Percentiles rank a stretch among this genome's conserved stretches.
phyloP scores from a whole-genome alignment of 2,888 invertebrate species.

The Drosophila nr. perissopoda region DNA sequence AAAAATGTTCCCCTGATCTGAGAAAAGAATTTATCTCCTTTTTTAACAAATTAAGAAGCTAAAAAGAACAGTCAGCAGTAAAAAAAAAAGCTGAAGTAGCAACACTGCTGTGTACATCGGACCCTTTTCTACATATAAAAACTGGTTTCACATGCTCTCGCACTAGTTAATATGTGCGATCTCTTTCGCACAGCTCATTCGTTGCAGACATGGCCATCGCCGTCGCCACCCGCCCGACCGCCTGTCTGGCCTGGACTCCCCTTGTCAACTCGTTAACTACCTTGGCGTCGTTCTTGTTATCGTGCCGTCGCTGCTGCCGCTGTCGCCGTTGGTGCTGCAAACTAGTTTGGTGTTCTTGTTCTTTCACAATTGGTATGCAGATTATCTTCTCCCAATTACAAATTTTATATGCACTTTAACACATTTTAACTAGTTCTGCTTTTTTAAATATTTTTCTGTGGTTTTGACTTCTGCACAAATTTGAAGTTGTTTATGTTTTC shows the following conservation, averaged over 20 bases:
- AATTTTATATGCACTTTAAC: slow-evolving; percentile 43
- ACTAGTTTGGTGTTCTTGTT: slow-evolving; percentile 61
- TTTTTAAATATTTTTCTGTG: neutral
- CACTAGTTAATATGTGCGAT: slow-evolving; percentile 22
- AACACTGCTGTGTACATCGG: slow-evolving; percentile 20
- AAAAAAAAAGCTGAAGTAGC: slow-evolving; percentile 1
- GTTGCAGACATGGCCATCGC: slow-evolving; percentile 13
- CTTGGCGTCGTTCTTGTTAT: slow-evolving; percentile 75
- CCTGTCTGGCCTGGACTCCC: slow-evolving; percentile 38
- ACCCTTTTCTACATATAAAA: slow-evolving; percentile 15
- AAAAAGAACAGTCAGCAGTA: neutral
- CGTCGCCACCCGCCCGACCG: slow-evolving; percentile 24
- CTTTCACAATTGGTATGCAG: slow-evolving; percentile 67
- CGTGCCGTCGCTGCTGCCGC: slow-evolving; percentile 36
- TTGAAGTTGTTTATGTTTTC: slow-evolving; percentile 30
- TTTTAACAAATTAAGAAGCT: neutral
- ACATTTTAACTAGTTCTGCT: slow-evolving; percentile 18
- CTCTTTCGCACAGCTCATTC: slow-evolving; percentile 34
- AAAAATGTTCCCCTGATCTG: neutral
- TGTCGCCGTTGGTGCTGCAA: slow-evolving; percentile 45
- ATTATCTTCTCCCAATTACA: slow-evolving; percentile 59
- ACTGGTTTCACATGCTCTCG: slow-evolving; percentile 44
- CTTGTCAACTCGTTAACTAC: slow-evolving; percentile 74
- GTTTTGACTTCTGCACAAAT: slow-evolving; percentile 9
- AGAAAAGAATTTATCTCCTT: neutral